Base-by-base conservation (phyloP, 2,113 vertebrate genomes). In the Phaethon lepturus region DNA sequence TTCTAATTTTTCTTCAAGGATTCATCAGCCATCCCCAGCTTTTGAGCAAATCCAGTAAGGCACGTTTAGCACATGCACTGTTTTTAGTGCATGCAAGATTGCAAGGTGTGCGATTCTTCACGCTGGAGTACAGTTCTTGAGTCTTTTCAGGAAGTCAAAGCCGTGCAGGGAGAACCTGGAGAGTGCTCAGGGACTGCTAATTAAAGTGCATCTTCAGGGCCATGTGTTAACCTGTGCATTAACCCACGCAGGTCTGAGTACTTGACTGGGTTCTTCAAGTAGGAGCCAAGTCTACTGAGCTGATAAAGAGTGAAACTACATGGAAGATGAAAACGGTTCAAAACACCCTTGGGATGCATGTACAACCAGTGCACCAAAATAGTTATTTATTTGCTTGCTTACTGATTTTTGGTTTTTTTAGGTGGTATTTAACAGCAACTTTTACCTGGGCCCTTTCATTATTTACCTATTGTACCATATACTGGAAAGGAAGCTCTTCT, bases 31-130 rank as follows among this genome's bases (percentile, higher is more conserved):
- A 40, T 52, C 15, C 45, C 28, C 73, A 80, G 28, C 14, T 67
- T 56, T 74, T 80, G n/a, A 60, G 40, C 26, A 60, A 83, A 78
- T 15, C 16, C 10, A 10, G 0, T 38, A 28, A 31, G 16, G 20
- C 40, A n/a, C 0, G 0, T 87, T 47, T 17, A 55, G 16, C 25
- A 40, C 9, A 10, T 15, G 8, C 17, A 7, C 13, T 18, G 5
- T 12, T 77, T 26, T 25, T 29, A 29, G 9, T 3, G 18, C 38
- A 33, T 12, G 19, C 5, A 19, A 31, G 45, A 40, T 40, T 18
- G 16, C 19, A 47, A 63, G 25, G 13, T 24, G 33, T 45, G 33
- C 58, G 26, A 25, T 52, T 63, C 55, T 53, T 74, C 45, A 10
- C 45, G 11, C 24, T 50, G 24, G 17, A 50, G 9, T 31, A 31